Base-by-base conservation (phyloP, 2,797 vertebrate genomes). In the Lindbergichthys nudifrons region DNA sequence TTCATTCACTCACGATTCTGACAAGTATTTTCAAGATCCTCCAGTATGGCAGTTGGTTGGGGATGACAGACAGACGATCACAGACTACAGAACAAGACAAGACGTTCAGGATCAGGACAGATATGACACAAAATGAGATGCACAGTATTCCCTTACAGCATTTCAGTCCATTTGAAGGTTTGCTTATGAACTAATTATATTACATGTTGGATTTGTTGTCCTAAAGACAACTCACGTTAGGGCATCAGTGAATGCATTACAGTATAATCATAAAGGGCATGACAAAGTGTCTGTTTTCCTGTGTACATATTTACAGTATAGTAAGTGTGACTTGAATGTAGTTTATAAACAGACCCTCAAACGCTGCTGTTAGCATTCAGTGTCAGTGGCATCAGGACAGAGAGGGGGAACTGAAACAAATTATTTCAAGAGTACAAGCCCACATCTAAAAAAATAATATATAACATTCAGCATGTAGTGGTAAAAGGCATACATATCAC, bases 31-130 rank as follows among this genome's bases (percentile, higher is more conserved):
- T 90, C 88, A 81, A 87, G 86, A 71, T 82, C 85, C 80, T 75
- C 73, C 82, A 66, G 80, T 80, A 77, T 88, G 90, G 91, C 90
- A 91, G 89, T 90, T 74, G 86, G 79, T 82, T 79, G 80, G 75
- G 41, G 60, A 88, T 75, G 82, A 84, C 67, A 48, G 77, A 77
- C 60, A 56, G 56, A 89, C 73, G 58, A 77, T 85, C 83, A 86
- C 67, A 68, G 62, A 84, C 76, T 51, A 63, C 61, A 80, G 47
- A 80, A 73, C 52, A 78, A 70, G 62, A 82, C 45, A 16, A 60
- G 32, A 69, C 23, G 65, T 75, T 65, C 69, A 45, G 59, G 66
- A 65, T 60, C 45, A 47, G 63, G 68, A 69, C 52, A 54, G 10
- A 75, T 21, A 53, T 52, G 48, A 68, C 56, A 75, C 45, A 51